Percentiles rank a stretch among this genome's conserved stretches.
Conservation (phyloP, 2,113 vertebrate species). For the Mirza zaza region DNA sequence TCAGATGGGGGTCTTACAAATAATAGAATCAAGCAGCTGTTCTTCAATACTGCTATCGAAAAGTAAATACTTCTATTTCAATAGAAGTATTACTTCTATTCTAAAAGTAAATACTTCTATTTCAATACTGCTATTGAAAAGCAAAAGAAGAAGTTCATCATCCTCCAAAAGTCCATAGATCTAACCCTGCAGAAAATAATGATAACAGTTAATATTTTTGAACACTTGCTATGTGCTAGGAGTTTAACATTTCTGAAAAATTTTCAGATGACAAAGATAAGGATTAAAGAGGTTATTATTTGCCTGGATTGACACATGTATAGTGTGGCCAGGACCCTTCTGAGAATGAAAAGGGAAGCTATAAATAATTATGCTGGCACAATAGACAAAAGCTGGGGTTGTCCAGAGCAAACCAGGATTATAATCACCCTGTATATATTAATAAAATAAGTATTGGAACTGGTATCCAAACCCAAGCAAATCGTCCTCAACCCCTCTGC, state of each 20-base stretch:
- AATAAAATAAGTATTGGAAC: background rate
- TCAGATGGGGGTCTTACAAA: background rate
- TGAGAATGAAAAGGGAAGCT: background rate
- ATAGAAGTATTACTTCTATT: too few species aligned
- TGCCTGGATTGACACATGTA: background rate
- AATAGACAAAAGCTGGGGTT: background rate
- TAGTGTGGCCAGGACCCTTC: background rate
- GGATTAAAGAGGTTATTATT: background rate
- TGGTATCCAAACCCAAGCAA: background rate
- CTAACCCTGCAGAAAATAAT: background rate
- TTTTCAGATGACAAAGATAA: background rate
- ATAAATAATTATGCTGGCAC: background rate
- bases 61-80: too few species aligned
- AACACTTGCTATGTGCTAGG: background rate
- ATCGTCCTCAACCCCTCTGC: background rate
- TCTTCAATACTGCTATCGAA: too few species aligned
- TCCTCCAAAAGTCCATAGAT: background rate
- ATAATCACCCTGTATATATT: accelerated
- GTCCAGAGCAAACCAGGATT: background rate
- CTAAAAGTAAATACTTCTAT: too few species aligned
- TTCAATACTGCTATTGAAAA: too few species aligned
- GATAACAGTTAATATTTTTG: background rate
- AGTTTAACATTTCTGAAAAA: background rate
- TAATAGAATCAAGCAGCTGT: background rate
- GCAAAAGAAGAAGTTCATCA: background rate